These are phyloP conservation scores for Phasianus colchicus DNA, from an alignment of 2,113 vertebrate species.

Conservation along the genomic window DNA sequence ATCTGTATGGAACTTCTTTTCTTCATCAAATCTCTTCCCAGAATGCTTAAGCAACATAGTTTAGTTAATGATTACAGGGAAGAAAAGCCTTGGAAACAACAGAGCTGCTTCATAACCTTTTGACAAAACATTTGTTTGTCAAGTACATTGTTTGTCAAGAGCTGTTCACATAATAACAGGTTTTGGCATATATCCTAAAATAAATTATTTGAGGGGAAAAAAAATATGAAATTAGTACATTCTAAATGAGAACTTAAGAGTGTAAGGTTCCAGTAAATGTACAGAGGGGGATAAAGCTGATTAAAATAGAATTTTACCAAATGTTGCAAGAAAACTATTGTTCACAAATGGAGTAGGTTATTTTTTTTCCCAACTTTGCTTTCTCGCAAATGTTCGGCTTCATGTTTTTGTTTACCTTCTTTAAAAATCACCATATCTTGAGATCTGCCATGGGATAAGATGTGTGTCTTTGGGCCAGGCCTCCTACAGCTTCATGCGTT, in stretches of 20 bases:
- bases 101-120: neutral
- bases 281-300: neutral
- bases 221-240: neutral
- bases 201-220: neutral
- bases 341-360: neutral
- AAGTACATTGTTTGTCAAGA: neutral
- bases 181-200: neutral
- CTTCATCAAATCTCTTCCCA: neutral
- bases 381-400: neutral
- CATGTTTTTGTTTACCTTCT: slow-evolving; percentile 15
- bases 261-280: neutral
- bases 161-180: neutral
- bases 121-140: neutral
- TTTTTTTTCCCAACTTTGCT: neutral
- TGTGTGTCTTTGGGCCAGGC: neutral
- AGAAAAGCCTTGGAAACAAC: slow-evolving; percentile 9
- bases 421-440: neutral
- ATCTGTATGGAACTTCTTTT: neutral
- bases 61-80: neutral
- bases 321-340: neutral
- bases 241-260: neutral
- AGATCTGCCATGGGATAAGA: neutral
- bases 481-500: neutral
- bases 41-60: neutral
- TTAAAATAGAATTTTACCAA: slow-evolving; percentile 18